Evolutionary conservation across 2,797 vertebrate genomes (phyloP).

Genomic region (Cheracebus regulus): DNA sequence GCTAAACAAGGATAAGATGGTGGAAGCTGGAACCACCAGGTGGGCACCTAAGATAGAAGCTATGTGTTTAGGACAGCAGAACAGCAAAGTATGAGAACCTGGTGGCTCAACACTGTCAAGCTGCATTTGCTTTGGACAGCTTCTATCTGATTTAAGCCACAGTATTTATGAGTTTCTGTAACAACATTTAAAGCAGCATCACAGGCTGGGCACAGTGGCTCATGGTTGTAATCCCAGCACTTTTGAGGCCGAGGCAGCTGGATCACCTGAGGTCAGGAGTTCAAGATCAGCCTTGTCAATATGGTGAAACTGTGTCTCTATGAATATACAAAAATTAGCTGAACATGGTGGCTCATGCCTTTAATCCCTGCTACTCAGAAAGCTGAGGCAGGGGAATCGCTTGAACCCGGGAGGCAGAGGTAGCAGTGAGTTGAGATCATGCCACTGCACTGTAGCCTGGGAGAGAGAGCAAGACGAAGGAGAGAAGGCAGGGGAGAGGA

Average conservation of each 20-base stretch:
- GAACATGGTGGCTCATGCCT: background rate
- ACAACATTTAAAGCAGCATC: background rate
- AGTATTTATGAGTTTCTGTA: background rate
- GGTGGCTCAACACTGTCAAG: background rate
- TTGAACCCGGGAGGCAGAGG: background rate
- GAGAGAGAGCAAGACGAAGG: too few relatives aligned
- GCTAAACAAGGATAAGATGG: background rate
- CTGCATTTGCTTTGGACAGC: background rate
- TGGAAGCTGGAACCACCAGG: background rate
- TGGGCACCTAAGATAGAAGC: background rate
- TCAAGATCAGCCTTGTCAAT: background rate
- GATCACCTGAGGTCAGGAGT: background rate
- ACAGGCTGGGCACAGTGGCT: background rate
- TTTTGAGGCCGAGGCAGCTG: background rate
- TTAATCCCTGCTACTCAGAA: background rate
- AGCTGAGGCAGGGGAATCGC: background rate
- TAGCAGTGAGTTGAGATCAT: background rate
- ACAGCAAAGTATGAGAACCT: background rate
- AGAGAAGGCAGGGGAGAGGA: too few relatives aligned
- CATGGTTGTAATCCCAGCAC: background rate
- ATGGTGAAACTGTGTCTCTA: background rate
- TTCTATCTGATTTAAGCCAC: background rate
- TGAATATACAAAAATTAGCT: background rate
- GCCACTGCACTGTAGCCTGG: background rate
- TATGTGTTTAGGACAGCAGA: background rate